These are phyloP conservation scores for Crocidura indochinensis DNA, from an alignment of 2,797 vertebrate genomes.

Conservation along the genomic window DNA sequence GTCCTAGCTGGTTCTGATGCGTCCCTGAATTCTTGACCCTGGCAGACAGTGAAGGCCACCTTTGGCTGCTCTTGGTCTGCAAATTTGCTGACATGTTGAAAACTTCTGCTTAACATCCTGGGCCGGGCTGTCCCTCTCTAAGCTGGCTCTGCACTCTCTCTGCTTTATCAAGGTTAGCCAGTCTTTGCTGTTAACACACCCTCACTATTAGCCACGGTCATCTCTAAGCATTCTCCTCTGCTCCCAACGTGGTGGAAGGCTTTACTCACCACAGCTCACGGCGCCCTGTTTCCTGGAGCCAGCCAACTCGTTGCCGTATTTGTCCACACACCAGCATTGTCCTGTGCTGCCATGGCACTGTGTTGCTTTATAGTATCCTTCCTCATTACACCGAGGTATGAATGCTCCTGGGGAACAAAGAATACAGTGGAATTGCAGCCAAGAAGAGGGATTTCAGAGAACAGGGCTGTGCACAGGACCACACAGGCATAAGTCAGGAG, in stretches of 20 bases:
- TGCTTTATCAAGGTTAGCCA: neutral
- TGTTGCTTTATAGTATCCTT: conserved; percentile 97
- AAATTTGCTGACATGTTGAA: neutral
- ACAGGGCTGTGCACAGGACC: too few species aligned
- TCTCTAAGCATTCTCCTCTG: neutral
- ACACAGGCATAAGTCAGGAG: too few species aligned
- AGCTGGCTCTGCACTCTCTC: neutral
- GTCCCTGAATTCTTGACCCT: neutral
- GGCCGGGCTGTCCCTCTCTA: neutral
- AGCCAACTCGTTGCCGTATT: conserved; percentile 97
- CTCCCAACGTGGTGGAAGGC: neutral
- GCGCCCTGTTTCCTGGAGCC: conserved; percentile 97
- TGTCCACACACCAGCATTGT: conserved; percentile 99
- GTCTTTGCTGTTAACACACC: too few species aligned
- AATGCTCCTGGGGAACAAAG: conserved; percentile 91
- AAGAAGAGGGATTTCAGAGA: neutral
- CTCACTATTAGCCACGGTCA: neutral
- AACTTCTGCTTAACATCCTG: accelerated
- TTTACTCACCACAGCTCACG: conserved; percentile 95
- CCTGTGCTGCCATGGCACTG: conserved; percentile 97
- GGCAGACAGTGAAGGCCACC: neutral
- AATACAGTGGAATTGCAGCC: neutral
- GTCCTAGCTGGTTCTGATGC: neutral
- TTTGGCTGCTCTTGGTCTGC: neutral
- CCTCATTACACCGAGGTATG: conserved; percentile 96